Evolutionary conservation across 2,797 vertebrate genomes (phyloP).

Genomic region (Phrynocephalus forsythii): DNA sequence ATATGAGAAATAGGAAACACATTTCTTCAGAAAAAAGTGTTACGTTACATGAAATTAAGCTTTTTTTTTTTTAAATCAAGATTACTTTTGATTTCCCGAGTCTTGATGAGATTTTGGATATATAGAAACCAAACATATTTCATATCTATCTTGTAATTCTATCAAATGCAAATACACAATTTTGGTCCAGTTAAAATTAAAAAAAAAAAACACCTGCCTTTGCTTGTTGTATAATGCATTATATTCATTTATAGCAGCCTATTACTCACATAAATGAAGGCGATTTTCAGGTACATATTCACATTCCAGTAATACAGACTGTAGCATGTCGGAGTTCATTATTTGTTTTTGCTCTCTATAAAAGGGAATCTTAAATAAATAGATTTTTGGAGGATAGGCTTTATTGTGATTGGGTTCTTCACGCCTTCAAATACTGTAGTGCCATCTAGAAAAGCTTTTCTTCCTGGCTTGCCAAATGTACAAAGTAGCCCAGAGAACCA

Average conservation of each 20-base stretch:
- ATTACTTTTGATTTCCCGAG: slow-evolving; percentile 42
- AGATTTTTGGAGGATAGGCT: neutral
- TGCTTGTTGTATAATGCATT: neutral
- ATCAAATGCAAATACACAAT: neutral
- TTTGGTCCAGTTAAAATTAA: neutral
- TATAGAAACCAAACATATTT: neutral
- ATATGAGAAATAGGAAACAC: slow-evolving; percentile 46
- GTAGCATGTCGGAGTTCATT: neutral
- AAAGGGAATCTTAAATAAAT: neutral
- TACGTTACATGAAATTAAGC: slow-evolving; percentile 31
- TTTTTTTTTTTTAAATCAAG: slow-evolving; percentile 19
- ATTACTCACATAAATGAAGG: slow-evolving; percentile 11
- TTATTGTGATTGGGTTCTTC: neutral
- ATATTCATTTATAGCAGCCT: neutral
- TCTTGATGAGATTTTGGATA: slow-evolving; percentile 25
- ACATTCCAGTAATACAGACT: neutral
- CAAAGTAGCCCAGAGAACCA: neutral
- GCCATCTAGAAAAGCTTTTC: neutral
- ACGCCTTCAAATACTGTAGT: neutral
- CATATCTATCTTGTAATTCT: neutral
- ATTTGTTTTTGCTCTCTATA: neutral
- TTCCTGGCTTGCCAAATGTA: neutral
- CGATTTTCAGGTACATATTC: neutral
- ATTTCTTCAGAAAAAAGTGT: slow-evolving; percentile 26
- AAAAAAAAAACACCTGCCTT: neutral